phyloP scores from a whole-genome alignment of 2,113 vertebrate species.

The Thalassoma bifasciatum region DNA sequence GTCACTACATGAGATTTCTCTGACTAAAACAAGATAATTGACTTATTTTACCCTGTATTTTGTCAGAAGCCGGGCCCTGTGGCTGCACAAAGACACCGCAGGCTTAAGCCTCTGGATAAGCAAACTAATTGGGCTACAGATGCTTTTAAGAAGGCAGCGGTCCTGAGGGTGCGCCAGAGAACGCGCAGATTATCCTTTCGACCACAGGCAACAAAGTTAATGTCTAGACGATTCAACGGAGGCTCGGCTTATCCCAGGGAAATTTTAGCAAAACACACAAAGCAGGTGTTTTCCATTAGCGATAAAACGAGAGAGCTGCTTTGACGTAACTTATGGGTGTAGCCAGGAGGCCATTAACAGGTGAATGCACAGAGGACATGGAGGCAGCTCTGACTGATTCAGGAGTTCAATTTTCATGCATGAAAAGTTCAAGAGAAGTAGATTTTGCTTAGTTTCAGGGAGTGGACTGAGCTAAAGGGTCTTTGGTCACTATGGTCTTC shows the following conservation, averaged over 20 bases:
- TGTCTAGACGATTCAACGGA: slow-evolving; percentile 62
- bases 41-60: slow-evolving; percentile 18
- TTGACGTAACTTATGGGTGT: slow-evolving; percentile 8
- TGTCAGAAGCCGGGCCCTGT: slow-evolving; percentile 1
- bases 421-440: slow-evolving; percentile 12
- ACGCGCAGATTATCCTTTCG: slow-evolving; percentile 55
- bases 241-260: slow-evolving; percentile 50
- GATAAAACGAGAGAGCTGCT: slow-evolving; percentile 29
- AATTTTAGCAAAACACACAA: slow-evolving; percentile 37
- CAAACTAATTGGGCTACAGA: slow-evolving; percentile 65
- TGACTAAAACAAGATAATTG: slow-evolving; percentile 13
- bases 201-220: slow-evolving; percentile 67
- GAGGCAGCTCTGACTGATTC: not conserved
- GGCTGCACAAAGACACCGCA: slow-evolving; percentile 24
- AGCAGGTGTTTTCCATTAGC: slow-evolving; percentile 63
- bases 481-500: not conserved
- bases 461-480: not conserved
- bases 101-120: slow-evolving; percentile 36
- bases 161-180: slow-evolving; percentile 61
- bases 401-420: slow-evolving; percentile 20
- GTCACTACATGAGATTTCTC: not conserved
- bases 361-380: slow-evolving; percentile 20
- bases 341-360: slow-evolving; percentile 45
- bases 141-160: slow-evolving; percentile 61
- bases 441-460: not conserved